These are phyloP conservation scores for Drosophila dunni DNA, from an alignment of 1,140 invertebrate genomes.

Conservation along the genomic window DNA sequence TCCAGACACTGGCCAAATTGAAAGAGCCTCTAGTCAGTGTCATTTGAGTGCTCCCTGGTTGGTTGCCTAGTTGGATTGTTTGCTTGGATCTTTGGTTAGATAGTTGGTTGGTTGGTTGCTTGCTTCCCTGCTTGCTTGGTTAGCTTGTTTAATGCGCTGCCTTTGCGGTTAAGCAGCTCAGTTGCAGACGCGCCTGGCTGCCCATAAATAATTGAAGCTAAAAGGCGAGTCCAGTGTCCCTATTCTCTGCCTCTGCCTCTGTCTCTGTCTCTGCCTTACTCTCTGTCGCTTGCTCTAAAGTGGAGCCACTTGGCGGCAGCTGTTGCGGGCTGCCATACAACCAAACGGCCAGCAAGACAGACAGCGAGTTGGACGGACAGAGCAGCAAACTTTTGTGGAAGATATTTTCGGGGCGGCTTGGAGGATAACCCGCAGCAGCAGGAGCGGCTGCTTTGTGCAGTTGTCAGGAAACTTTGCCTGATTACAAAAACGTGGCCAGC, in stretches of 20 bases:
- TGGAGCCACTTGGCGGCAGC: slow-evolving; percentile 44
- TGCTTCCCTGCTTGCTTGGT: slow-evolving; percentile 21
- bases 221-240: slow-evolving; percentile 62
- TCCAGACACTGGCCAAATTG: slow-evolving; percentile 53
- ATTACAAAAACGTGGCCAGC: slow-evolving; percentile 77
- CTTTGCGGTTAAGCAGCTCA: slow-evolving; percentile 78
- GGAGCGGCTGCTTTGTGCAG: slow-evolving; percentile 62
- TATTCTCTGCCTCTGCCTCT: slow-evolving; percentile 37
- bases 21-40: slow-evolving; percentile 55
- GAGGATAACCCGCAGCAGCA: slow-evolving; percentile 49
- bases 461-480: slow-evolving; percentile 78
- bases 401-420: slow-evolving; percentile 70
- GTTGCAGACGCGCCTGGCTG: slow-evolving; percentile 75
- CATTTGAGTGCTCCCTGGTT: slow-evolving; percentile 61
- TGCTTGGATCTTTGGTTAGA: slow-evolving; percentile 15
- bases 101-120: slow-evolving; percentile 15
- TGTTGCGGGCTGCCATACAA: slow-evolving; percentile 55
- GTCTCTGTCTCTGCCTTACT: neutral
- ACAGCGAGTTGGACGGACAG: slow-evolving; percentile 14
- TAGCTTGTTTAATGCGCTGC: slow-evolving; percentile 75
- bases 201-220: slow-evolving; percentile 82
- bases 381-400: slow-evolving; percentile 63
- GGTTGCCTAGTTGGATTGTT: slow-evolving; percentile 11
- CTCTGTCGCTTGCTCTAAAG: no score
- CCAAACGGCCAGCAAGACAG: slow-evolving; percentile 40